Base-by-base conservation (phyloP, 2,888 invertebrate genomes). In the Leucophenga montana region DNA sequence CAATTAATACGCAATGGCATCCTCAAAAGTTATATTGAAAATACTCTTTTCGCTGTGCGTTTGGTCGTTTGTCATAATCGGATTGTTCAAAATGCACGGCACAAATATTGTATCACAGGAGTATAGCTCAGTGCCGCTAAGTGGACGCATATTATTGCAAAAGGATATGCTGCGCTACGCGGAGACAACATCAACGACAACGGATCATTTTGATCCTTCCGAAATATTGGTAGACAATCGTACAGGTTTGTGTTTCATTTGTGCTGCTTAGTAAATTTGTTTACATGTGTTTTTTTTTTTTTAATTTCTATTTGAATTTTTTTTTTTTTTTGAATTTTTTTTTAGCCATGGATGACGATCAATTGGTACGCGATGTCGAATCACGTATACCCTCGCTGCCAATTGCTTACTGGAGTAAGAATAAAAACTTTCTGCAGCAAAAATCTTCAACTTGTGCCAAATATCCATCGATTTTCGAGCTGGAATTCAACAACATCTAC, bases 401-500 rank as follows among this genome's bases (percentile, higher is more conserved):
- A 3, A 92, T 96, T 62, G 92, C 93, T 70, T 96, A 95, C 88
- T 96, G 96, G 95, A 93, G 93, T 86, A 93, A 93, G 77, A 93
- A 94, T 86, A 94, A 94, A 85, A 94, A 94, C 86, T 87, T 89
- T 53, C 73, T 87, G 44, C 89, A 89, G 46, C 88, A 89, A 27
- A 94, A 94, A 88, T 90, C 91, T 78, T 91, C 90, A 2, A 91
- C 92, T 72, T 96, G 96, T 89, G 95, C 95, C 71, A 93, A 94
- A 77, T 95, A 95, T 87, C 97, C 97, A 0, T 95, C 93, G 71
- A 93, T 97, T 78, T 96, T 95, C 89, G 97, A 97, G 84, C 90
- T 97, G 74, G 95, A 97, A 87, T 97, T 96, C 90, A 96, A 96
- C 89, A 97, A 97, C 87, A 92, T 95, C 68, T 97, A 97, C 88